Conservation (phyloP, 2,888 invertebrate genomes). For the Thecophora atra region DNA sequence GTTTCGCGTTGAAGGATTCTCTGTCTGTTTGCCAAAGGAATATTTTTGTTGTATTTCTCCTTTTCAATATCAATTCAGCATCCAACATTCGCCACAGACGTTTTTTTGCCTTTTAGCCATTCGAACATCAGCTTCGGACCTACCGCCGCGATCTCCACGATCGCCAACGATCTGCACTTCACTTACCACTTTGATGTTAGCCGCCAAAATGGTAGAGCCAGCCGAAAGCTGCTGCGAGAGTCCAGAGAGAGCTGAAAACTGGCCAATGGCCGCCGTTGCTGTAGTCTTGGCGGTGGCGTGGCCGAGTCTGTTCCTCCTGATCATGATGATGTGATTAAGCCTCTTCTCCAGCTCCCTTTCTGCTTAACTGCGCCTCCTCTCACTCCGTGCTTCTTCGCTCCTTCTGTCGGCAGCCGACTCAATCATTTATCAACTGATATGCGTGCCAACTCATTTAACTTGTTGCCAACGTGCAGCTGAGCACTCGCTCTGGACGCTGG, state of each 20-base stretch:
- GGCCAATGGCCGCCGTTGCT: conserved; percentile 29
- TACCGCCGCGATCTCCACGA: conserved; percentile 39
- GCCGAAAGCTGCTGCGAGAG: not conserved
- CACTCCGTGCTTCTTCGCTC: not conserved
- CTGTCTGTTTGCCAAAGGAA: too few species aligned
- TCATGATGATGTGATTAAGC: conserved; percentile 34
- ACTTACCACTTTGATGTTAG: conserved; percentile 46
- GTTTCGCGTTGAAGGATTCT: too few species aligned
- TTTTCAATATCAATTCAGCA: not conserved
- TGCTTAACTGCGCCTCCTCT: not conserved
- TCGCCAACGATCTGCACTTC: conserved; percentile 8
- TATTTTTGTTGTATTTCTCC: too few species aligned
- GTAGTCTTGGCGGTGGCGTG: not conserved
- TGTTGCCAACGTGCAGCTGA: conserved; percentile 17
- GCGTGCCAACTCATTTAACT: conserved; percentile 30
- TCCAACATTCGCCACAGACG: not conserved
- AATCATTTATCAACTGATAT: conserved; percentile 33
- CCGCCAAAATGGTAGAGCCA: conserved; percentile 41
- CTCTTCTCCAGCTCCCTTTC: conserved; percentile 12
- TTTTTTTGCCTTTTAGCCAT: not conserved
- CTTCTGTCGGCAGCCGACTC: conserved; percentile 1
- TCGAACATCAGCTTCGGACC: conserved; percentile 18
- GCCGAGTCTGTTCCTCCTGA: not conserved
- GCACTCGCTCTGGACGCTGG: not conserved
- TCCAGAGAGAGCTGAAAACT: not conserved